Evolutionary conservation across 2,888 invertebrate genomes (phyloP), one percentile per base, ranked within the genome.

Genomic region (Mimachlamys varia): DNA sequence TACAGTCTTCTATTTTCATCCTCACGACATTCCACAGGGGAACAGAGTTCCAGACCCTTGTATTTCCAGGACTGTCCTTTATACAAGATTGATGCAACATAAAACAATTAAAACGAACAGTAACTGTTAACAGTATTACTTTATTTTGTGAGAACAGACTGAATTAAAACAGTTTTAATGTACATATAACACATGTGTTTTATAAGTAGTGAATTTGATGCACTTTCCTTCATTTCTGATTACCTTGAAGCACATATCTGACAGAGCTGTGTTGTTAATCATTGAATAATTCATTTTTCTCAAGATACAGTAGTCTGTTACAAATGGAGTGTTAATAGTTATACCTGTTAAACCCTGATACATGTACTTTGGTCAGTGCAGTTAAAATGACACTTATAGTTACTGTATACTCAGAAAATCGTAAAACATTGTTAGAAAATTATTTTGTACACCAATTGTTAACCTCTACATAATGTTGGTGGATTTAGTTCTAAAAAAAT

Each of bases 131-230:
- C 58, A 58, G 58, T 58, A n/a, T 58, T 44, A 44, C 44, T 44
- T 58, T 58, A 58, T 58, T 58, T 58, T 58, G 58, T 58, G 58
- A 58, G 58, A 19, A 58, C 58, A 58, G 58, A 53, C 53, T 53
- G 53, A 58, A 58, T 58, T 58, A 58, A 58, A 58, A 58, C 58
- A 53, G 17, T 53, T 53, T 19, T 15, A 58, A 58, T 58, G 19
- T 58, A 58, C 58, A 58, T 22, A 58, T 58, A 58, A 58, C 58
- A 58, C 58, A 22, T 58, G 58, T 58, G 15, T 53, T 53, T 13
- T 5, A 58, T 58, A 58, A 58, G 58, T 58, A 58, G 58, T 58
- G 22, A 58, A 58, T 58, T n/a, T 19, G 58, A n/a, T 19, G 58
- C 58, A 22, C 58, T 58, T 10, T 53, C 5, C 15, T 53, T 53